Evolutionary conservation across 2,797 vertebrate species (phyloP).

Genomic region (Vipera latastei): DNA sequence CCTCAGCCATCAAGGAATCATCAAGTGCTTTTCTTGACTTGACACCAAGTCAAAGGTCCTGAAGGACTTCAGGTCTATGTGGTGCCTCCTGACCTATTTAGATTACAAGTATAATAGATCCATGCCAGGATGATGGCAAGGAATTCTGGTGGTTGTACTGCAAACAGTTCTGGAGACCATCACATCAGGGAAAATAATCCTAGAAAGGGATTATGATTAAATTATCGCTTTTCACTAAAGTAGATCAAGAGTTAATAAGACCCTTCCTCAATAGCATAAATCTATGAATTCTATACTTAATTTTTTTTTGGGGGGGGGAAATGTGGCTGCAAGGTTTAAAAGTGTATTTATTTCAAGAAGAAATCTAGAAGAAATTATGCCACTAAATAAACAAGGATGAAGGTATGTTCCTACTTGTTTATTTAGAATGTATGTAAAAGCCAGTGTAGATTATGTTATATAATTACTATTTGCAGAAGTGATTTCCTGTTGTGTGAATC

Average conservation of each 20-base stretch:
- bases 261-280: neutral
- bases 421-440: neutral
- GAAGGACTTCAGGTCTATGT: neutral
- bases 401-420: neutral
- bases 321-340: neutral
- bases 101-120: neutral
- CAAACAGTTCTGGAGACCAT: neutral
- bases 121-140: neutral
- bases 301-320: neutral
- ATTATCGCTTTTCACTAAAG: neutral
- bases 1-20: neutral
- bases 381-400: neutral
- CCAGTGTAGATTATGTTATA: neutral
- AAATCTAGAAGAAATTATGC: neutral
- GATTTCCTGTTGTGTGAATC: neutral
- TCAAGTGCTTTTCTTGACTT: neutral
- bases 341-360: neutral
- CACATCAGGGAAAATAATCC: neutral
- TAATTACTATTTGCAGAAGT: neutral
- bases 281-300: neutral
- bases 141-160: neutral
- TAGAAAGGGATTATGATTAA: neutral
- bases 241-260: neutral
- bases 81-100: neutral
- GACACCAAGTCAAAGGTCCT: neutral